Conservation (phyloP, 2,113 vertebrate species). For the Pollachius pollachius region DNA sequence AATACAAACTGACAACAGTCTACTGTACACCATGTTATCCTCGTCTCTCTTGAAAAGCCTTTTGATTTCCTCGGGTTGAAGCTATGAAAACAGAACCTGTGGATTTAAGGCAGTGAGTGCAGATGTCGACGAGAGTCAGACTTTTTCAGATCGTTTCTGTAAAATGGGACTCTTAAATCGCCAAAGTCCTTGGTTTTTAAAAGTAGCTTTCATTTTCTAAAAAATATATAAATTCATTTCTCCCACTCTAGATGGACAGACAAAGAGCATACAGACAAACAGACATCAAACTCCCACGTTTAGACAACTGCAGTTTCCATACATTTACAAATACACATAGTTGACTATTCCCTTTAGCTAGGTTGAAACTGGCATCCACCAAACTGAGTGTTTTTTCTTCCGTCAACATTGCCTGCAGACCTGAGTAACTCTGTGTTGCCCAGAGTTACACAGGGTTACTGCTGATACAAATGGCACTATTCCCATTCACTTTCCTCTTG, state of each 20-base stretch:
- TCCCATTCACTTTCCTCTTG: conserved; percentile 5
- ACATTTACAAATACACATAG: conserved; percentile 47
- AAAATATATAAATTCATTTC: conserved; percentile 75
- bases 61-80: conserved; percentile 79
- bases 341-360: conserved; percentile 59
- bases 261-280: conserved; percentile 62
- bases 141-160: conserved; percentile 51
- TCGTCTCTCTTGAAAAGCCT: conserved; percentile 75
- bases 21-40: conserved; percentile 85
- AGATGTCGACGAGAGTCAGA: conserved; percentile 64
- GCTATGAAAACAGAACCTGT: conserved; percentile 85
- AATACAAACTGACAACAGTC: conserved; percentile 94
- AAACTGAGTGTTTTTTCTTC: conserved; percentile 13
- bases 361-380: conserved; percentile 16
- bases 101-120: conserved; percentile 96
- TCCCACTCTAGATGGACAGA: conserved; percentile 57
- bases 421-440: background rate
- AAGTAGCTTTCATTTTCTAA: conserved; percentile 63
- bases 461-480: conserved; percentile 17
- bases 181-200: conserved; percentile 53
- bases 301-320: conserved; percentile 50
- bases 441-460: conserved; percentile 13
- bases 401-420: background rate
- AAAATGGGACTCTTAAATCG: conserved; percentile 54
- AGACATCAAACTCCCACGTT: conserved; percentile 57